Base-by-base conservation (phyloP, 2,797 vertebrate genomes). In the Jordanella pulchra region DNA sequence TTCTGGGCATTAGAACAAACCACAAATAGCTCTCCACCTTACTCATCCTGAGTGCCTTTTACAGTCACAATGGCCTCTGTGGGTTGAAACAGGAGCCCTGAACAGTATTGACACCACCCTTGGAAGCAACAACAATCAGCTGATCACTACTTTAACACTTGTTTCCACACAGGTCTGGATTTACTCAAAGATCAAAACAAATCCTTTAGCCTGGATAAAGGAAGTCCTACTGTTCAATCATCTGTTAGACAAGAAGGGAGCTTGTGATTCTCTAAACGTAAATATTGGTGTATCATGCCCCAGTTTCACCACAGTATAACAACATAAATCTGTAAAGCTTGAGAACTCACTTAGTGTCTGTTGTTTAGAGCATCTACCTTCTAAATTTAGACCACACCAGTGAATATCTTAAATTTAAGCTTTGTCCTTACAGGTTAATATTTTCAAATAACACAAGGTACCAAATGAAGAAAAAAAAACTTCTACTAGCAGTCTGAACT, bases 1-100 rank as follows among this genome's bases (percentile, higher is more conserved):
- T 72, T 88, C 84, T 84, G 81, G 83, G 76, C 84, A 86, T 67
- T 56, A 84, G 51, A 85, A 83, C 83, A 82, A 81, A 88, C 81
- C 84, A 86, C 85, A 88, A 89, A 90, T 88, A 88, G 75, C 83
- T 61, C 69, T 71, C 55, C 44, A 74, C 69, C 75, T 87, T 84
- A 85, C 80, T 89, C 85, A 87, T 89, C 79, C 79, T 78, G 67
- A 84, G 78, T 87, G 80, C 67, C 58, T 81, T 76, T 80, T 71
- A 73, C 71, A 83, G 76, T 83, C 86, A 81, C 76, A 84, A 74
- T 76, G 66, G 76, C 74, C 78, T 74, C 78, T 63, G 76, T 78
- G 77, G 78, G 65, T 74, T 56, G 68, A 71, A 77, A 69, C 64
- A 71, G 66, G 76, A 83, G 51, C 72, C 65, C 72, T 67, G 68